These are phyloP conservation scores for Pangasius larnaudii DNA, from an alignment of 2,797 vertebrate species.

Conservation along the genomic window DNA sequence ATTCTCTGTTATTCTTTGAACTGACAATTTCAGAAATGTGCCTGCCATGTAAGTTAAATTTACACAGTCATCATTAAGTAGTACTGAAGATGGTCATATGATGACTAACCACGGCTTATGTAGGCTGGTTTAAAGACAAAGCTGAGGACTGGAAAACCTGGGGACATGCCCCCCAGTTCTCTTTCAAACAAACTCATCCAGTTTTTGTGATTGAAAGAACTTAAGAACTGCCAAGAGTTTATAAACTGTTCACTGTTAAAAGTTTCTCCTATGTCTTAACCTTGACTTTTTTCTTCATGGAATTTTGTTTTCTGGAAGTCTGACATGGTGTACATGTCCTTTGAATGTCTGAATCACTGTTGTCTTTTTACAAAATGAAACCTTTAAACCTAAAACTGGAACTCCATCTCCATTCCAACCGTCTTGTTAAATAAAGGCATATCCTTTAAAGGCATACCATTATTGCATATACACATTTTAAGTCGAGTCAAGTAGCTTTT, in stretches of 20 bases:
- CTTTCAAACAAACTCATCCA: neutral
- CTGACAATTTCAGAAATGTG: neutral
- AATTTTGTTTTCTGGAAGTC: neutral
- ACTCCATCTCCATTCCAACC: neutral
- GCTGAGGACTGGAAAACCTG: neutral
- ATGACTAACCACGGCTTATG: neutral
- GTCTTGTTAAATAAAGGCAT: neutral
- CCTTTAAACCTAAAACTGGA: neutral
- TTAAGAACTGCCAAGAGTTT: neutral
- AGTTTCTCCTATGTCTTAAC: neutral
- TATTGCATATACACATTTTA: neutral
- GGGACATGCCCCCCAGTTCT: too few relatives aligned
- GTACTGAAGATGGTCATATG: neutral
- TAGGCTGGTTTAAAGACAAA: neutral
- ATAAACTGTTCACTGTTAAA: neutral
- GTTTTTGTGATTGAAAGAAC: neutral
- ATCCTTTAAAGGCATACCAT: neutral
- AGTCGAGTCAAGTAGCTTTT: neutral
- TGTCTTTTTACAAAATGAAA: neutral
- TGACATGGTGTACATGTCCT: neutral
- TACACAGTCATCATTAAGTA: neutral
- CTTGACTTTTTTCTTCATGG: neutral
- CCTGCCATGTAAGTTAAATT: neutral
- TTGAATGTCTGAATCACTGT: neutral
- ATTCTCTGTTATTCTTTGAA: neutral